Evolutionary conservation across 2,113 vertebrate species (phyloP), one percentile per base, ranked within the genome.

Genomic region (Silurus glanis): DNA sequence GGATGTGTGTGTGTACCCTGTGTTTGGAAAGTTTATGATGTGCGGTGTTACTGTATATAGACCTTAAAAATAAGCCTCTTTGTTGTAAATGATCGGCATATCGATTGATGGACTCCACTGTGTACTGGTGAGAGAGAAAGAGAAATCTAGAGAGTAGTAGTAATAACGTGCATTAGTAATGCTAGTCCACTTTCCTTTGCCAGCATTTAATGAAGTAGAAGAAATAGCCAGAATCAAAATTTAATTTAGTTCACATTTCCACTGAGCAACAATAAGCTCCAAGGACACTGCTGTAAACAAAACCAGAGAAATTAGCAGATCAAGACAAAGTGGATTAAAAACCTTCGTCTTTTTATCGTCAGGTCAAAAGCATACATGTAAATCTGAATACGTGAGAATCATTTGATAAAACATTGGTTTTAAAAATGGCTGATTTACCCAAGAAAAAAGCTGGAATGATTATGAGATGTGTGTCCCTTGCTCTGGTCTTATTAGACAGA

Each of bases 221-320:
- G 72, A 85, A 92, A 85, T 79, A 19, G 56, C n/a, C 49, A 14
- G 88, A 89, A 90, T 90, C 62, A 86, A 91, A 90, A 92, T 45
- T 82, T 90, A 90, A 92, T 45, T 82, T 80, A 72, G 84, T 83
- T 59, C 58, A 76, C 62, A 0, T 84, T 59, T 85, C 88, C 85
- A 76, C 59, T 66, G 51, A 45, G 79, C 74, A 78, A 45, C 53
- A 28, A 79, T 78, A 21, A 58, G 75, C 75, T 61, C 56, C 28
- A 23, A 80, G 78, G 23, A 25, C 23, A 9, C 9, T 16, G n/a
- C 23, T 25, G n/a, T 8, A 28, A 55, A 78, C 9, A 51, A 37
- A 37, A 37, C 9, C 53, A 37, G 78, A n/a, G 12, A 53, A 55
- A 80, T 80, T 25, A 79, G 53, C 87, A 90, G 88, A 89, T 87